Evolutionary conservation across 1,140 invertebrate species (phyloP), one percentile per base, ranked within the genome.

Genomic region (Drosophila nigromelanica): DNA sequence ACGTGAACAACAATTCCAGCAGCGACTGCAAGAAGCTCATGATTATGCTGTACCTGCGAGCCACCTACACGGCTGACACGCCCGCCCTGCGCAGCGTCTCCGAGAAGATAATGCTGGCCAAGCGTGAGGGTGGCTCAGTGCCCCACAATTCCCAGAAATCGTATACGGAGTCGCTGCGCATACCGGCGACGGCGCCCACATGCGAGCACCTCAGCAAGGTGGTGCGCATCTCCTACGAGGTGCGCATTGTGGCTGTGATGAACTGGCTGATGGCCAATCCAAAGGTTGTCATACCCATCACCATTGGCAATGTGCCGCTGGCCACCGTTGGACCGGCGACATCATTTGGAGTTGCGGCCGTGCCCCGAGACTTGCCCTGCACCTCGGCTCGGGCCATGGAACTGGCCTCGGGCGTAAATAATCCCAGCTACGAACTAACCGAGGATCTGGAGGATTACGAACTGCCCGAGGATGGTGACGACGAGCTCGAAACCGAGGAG

Each of bases 161-260:
- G 5, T 91, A 66, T 54, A 75, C 89, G 30, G 89, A 91, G 42
- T 78, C 78, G 1, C 58, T 91, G 18, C 87, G 89, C 15, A 81
- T 91, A 7, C 91, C 91, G 35, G 86, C 90, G 33, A 90, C 89
- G 24, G 80, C 89, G 0, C 90, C 90, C 24, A 89, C 89, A 0
- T 95, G 96, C 89, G 89, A 91, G 30, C 86, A 90, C 52, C 66
- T 90, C 4, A 91, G 90, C 68, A 90, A 82, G 64, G 75, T 90
- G 43, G 86, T 91, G 5, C 71, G 89, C 2, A 73, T 91, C 5
- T 90, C 86, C 0, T 91, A 91, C 27, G 91, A 91, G 52, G 67
- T 91, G 11, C 77, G 73, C 5, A 90, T 91, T 33, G 75, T 82
- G 55, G 91, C 89, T 5, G 80, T 73, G 4, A 91, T 91, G 82